A percentile compares a stretch with the other conserved stretches of the same genome.
phyloP scores from a whole-genome alignment of 2,113 vertebrate genomes.

The Neodontobutis hainanensis region DNA sequence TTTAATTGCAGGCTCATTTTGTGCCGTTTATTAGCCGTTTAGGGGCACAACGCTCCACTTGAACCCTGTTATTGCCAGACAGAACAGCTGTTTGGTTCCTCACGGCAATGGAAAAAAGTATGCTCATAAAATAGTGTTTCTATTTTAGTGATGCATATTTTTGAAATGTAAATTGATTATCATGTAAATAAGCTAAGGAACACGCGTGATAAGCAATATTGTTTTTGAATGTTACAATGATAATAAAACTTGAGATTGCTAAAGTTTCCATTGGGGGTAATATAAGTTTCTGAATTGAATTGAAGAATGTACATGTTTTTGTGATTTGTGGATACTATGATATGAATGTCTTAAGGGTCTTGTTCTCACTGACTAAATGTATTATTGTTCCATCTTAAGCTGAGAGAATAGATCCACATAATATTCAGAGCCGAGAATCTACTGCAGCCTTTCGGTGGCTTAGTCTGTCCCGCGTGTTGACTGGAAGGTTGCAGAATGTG shows the following conservation, averaged over 20 bases:
- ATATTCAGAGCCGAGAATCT: neutral
- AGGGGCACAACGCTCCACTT: constrained; percentile 83
- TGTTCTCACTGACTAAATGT: neutral
- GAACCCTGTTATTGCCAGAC: constrained; percentile 83
- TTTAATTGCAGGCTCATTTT: constrained; percentile 87
- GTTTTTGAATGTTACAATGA: neutral
- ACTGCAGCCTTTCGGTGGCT: neutral
- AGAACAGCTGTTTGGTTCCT: constrained; percentile 81
- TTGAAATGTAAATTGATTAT: constrained; percentile 7
- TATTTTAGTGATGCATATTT: constrained; percentile 15
- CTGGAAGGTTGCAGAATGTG: constrained; percentile 38
- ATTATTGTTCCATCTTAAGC: neutral
- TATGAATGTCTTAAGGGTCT: neutral
- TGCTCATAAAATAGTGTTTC: constrained; percentile 27
- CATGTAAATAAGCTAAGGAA: constrained; percentile 7
- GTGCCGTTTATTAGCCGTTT: constrained; percentile 84
- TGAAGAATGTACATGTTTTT: neutral
- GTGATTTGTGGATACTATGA: neutral
- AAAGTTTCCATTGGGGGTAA: neutral
- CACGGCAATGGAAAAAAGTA: constrained; percentile 64
- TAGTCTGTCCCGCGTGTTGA: constrained; percentile 15
- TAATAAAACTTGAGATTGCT: neutral
- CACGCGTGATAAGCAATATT: neutral
- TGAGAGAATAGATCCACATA: constrained; percentile 3
- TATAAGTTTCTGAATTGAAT: neutral